Percentiles rank a stretch among this genome's conserved stretches.
Conservation (phyloP, 2,797 vertebrate genomes). For the Chaunax sp. region DNA sequence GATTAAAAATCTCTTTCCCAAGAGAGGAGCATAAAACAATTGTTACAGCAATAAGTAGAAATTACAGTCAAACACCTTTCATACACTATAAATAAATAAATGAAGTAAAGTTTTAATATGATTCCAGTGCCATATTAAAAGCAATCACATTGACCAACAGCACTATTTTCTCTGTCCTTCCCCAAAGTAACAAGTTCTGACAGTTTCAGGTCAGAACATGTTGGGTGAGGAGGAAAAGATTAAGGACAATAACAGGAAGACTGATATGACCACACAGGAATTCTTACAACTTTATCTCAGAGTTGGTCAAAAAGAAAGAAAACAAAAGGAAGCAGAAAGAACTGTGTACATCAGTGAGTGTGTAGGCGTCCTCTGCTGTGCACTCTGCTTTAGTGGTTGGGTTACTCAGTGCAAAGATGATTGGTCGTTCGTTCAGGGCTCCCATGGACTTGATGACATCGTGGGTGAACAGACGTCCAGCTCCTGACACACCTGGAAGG, state of each 20-base stretch:
- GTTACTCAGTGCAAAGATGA: conserved; percentile 97
- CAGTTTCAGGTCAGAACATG: no score
- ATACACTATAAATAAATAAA: no score
- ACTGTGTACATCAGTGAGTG: conserved; percentile 86
- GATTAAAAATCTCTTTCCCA: no score
- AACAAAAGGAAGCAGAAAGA: not conserved
- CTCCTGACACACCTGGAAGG: conserved; percentile 92
- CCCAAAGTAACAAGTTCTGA: no score
- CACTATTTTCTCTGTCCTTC: no score
- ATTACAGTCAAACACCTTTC: no score
- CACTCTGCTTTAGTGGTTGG: conserved; percentile 94
- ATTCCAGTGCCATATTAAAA: no score
- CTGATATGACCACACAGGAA: not conserved
- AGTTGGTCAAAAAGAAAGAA: not conserved
- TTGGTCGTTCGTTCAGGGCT: conserved; percentile 88
- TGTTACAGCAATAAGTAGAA: no score
- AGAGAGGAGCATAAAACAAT: no score
- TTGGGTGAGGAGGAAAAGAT: no score
- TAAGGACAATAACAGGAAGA: not conserved
- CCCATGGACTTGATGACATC: conserved; percentile 92
- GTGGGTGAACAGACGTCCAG: conserved; percentile 91
- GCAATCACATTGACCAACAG: no score
- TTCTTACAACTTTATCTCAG: not conserved
- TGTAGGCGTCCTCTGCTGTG: conserved; percentile 95
- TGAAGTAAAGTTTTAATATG: no score